Evolutionary conservation across 1,140 invertebrate species (phyloP).

Genomic region (Calliopsis andreniformis): DNA sequence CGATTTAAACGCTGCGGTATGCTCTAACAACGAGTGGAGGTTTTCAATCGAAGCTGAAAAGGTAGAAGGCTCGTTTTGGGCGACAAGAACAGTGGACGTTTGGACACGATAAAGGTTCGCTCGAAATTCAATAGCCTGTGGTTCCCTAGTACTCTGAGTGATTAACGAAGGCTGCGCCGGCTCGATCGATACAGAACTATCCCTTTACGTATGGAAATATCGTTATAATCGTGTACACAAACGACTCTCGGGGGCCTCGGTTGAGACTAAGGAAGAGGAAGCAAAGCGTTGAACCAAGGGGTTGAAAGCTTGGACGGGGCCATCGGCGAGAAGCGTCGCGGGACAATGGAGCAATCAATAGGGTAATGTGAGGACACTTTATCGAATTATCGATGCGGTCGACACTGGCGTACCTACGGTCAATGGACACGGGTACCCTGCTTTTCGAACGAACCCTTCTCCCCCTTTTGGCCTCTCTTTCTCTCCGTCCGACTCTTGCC

Average conservation of each 20-base stretch:
- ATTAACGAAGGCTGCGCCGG: conserved; percentile 12
- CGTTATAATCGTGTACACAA: conserved; percentile 60
- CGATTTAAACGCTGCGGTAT: too few relatives aligned
- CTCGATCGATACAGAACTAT: conserved; percentile 42
- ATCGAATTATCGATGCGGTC: conserved; percentile 80
- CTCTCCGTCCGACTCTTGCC: conserved; percentile 7
- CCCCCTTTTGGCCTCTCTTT: conserved; percentile 28
- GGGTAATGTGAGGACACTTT: conserved; percentile 81
- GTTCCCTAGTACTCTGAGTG: not conserved
- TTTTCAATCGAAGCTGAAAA: too few relatives aligned
- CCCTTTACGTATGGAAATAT: conserved; percentile 53
- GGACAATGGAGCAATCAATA: conserved; percentile 82
- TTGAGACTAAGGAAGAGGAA: conserved; percentile 62
- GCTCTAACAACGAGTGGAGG: not conserved
- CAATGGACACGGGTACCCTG: conserved; percentile 70
- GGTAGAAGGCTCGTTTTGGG: not conserved
- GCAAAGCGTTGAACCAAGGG: conserved; percentile 59
- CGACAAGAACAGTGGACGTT: not conserved
- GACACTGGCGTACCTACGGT: conserved; percentile 72
- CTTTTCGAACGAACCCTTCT: conserved; percentile 66
- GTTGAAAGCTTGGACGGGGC: conserved; percentile 71
- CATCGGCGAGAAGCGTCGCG: conserved; percentile 65
- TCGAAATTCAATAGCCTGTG: conserved; percentile 19
- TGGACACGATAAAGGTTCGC: too few relatives aligned
- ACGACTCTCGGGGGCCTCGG: conserved; percentile 62